Evolutionary conservation across 2,113 vertebrate genomes (phyloP), one percentile per base, ranked within the genome.

Genomic region (Mustela nigripes): DNA sequence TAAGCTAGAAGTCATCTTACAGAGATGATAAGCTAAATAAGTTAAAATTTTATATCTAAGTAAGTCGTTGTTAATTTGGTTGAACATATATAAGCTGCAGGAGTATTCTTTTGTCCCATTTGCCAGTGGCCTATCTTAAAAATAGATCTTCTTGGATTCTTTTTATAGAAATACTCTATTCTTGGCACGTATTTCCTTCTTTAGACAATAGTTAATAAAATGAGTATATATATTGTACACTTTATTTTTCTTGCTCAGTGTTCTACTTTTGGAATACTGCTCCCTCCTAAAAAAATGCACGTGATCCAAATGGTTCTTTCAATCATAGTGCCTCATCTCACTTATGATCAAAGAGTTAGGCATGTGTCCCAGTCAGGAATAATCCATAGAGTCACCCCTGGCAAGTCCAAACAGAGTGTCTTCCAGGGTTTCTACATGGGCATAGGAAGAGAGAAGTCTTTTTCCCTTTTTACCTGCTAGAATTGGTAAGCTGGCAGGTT

Each of bases 31-130:
- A 85, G 21, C 16, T 81, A 45, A 83, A 62, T 94, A 31, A 91
- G 78, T 73, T 42, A 28, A 87, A 15, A 91, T 88, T 79, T 79
- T 93, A 67, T 50, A 91, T 45, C 4, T 96, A 88, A 94, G 33
- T 93, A 79, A 78, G 7, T 69, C 3, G 85, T 60, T 60, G 24
- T 94, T 31, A 60, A 50, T 78, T 82, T 6, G 15, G 7, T 53
- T 78, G 19, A 8, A 50, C 9, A 16, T 53, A 28, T 31, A 50
- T 62, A 83, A 76, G 11, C 11, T 8, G 79, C 6, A 58, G 12
- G 12, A 22, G 22, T 22, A 74, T 73, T 74, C 3, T 62, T 97
- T 67, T 76, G 16, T 85, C 4, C 8, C 9, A 5, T 2, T 12
- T 18, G 4, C 50, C 33, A 19, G 60, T 80, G 48, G 21, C 12